Evolutionary conservation across 2,888 invertebrate genomes (phyloP), one percentile per base, ranked within the genome.

Genomic region (Acanthosepion pharaonis): DNA sequence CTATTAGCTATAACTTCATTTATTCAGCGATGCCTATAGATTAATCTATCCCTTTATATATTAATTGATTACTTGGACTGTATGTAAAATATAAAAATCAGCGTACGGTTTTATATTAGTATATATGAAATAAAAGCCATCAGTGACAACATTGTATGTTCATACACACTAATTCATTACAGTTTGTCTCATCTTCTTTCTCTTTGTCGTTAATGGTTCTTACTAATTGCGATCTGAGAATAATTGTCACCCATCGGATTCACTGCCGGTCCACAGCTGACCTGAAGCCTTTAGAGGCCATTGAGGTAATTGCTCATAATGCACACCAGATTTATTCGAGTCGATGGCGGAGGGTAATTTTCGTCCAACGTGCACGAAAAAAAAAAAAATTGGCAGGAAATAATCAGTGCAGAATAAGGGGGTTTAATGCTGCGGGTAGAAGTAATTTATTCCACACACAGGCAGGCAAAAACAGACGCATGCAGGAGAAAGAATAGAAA

Each of bases 161-260:
- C 6, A 78, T n/a, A 78, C n/a, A 78, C n/a, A 11, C 78, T 15
- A 28, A 28, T n/a, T 78, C n/a, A 78, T n/a, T 11, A 4, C n/a
- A n/a, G 78, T 78, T n/a, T 78, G 78, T 78, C 11, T 5, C 78
- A 78, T 78, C 78, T 78, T 78, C 59, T 59, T 64, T 78, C n/a
- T 78, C n/a, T 78, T 78, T 78, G 78, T 78, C 78, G 78, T 78
- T 78, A 78, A 78, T 28, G 78, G 28, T 78, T 28, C 28, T 78
- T 78, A 78, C 78, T 78, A 78, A 78, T 78, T 78, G 78, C 78
- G 78, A 78, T 78, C 78, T 78, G 28, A n/a, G 78, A 78, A 78
- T 78, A 78, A 78, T 78, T 78, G 78, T 78, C 78, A 78, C 78
- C 78, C 78, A n/a, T 78, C 78, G 78, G 78, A 78, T 78, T 78